Evolutionary conservation across 1,140 invertebrate species (phyloP).

Genomic region (Drosophila pseudoananassae): DNA sequence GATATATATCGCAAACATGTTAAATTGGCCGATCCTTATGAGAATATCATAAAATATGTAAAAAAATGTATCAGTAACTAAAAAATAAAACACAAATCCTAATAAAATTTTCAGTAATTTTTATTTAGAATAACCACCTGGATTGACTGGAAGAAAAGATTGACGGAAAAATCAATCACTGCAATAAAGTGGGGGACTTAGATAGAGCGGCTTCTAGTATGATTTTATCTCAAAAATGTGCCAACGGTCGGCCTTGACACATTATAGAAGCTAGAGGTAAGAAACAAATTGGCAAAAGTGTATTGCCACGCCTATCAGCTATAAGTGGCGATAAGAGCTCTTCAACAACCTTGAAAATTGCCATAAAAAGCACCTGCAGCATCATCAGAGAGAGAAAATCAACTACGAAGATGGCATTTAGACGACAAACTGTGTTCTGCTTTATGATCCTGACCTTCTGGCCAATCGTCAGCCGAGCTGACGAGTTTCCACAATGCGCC

Average conservation of each 20-base stretch:
- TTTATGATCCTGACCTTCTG: slow-evolving; percentile 32
- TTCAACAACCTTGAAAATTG: slow-evolving; percentile 36
- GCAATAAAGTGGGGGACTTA: no score
- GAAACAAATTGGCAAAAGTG: slow-evolving; percentile 38
- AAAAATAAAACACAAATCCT: no score
- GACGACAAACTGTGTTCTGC: slow-evolving; percentile 7
- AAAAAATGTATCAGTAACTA: no score
- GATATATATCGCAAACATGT: no score
- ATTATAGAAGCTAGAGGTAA: slow-evolving; percentile 18
- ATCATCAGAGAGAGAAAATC: slow-evolving; percentile 9
- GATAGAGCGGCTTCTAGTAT: not conserved
- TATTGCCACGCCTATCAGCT: slow-evolving; percentile 35
- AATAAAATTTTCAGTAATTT: no score
- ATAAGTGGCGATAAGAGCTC: slow-evolving; percentile 41
- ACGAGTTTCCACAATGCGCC: slow-evolving; percentile 54
- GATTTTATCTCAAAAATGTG: slow-evolving; percentile 12
- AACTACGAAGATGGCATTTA: slow-evolving; percentile 26
- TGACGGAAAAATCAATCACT: no score
- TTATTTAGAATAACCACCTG: no score
- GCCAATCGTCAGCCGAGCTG: not conserved
- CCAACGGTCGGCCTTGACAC: slow-evolving; percentile 55
- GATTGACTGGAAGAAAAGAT: no score
- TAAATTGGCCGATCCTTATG: no score
- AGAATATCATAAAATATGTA: no score
- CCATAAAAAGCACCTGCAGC: slow-evolving; percentile 41